Base-by-base conservation (phyloP, 35 echinoderm and acorn worm species). In the Ophiothrix spiculata region DNA sequence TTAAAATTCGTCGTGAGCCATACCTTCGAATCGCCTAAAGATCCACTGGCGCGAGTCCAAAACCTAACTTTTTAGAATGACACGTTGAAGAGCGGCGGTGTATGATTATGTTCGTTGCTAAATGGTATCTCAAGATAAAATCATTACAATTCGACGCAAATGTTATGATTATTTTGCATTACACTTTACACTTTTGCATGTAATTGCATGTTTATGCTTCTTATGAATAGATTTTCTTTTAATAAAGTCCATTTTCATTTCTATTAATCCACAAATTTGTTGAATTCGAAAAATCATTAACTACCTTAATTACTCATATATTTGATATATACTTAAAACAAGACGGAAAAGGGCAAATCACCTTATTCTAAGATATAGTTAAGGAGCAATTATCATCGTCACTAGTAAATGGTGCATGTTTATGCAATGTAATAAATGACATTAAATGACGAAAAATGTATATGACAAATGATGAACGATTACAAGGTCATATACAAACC, bases 401-500 rank as follows among this genome's bases (percentile, higher is more conserved):
- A 69, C 29, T 69, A 69, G 60, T n/a, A n/a, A n/a, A n/a, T 69
- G 60, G 17, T 1, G 60, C 60, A 28, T 69, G 60, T 69, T 69
- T 69, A 69, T 69, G 25, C 23, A 12, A 69, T 69, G 23, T 28
- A 15, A 69, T 69, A 69, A 69, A 69, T 28, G 60, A 2, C 3
- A 25, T 15, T 15, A 28, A 4, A 49, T 69, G 60, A 69, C 29
- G 60, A 15, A 69, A 69, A 69, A 25, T 2, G 23, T n/a, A 69
- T 12, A 28, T n/a, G 60, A 69, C 60, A 69, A 69, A 69, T 69
- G 60, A 69, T 69, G 60, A 69, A n/a, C 60, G 60, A 69, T 69
- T 69, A 69, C 60, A 15, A 15, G 60, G 60, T 69, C 60, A 69
- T 69, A n/a, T n/a, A 4, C 16, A 6, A 69, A 69, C 60, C 60